Percentiles rank a stretch among this genome's conserved stretches.
Evolutionary conservation across 2,888 invertebrate species (phyloP).

Genomic region (Eupithecia insigniata): DNA sequence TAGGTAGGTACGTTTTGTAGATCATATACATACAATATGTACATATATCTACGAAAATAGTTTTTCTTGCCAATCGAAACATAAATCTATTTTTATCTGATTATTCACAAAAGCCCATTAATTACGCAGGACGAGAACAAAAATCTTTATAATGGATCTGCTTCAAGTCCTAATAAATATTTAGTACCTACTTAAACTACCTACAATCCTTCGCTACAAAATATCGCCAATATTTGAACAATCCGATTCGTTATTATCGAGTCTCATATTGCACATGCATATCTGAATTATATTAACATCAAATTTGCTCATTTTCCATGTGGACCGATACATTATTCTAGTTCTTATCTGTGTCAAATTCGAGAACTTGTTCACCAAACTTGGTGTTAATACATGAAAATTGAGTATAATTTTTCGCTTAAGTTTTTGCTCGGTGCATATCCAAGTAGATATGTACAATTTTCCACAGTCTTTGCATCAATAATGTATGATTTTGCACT

Average conservation of each 20-base stretch:
- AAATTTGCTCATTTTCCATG: conserved; percentile 23
- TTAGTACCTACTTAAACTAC: background rate
- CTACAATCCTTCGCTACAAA: conserved; percentile 5
- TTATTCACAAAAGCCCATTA: background rate
- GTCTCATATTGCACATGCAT: conserved; percentile 29
- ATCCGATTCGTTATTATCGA: conserved; percentile 15
- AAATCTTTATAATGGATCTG: background rate
- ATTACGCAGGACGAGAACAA: background rate
- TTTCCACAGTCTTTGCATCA: background rate
- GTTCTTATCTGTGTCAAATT: conserved; percentile 28
- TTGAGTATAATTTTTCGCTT: conserved; percentile 7
- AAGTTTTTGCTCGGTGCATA: background rate
- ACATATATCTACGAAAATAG: background rate
- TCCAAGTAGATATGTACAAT: background rate
- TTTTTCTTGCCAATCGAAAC: background rate
- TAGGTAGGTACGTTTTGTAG: no score
- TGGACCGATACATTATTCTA: conserved; percentile 23
- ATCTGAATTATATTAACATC: conserved; percentile 33
- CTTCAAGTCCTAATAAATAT: conserved; percentile 8
- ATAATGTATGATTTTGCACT: conserved; percentile 3
- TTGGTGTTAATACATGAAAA: background rate
- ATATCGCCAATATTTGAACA: conserved; percentile 14
- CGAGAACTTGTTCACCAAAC: conserved; percentile 15
- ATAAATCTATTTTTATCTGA: background rate
- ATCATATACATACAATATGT: no score